A percentile compares a stretch with the other conserved stretches of the same genome.
Conservation (phyloP, 2,113 vertebrate species). For the Nerophis ophidion region DNA sequence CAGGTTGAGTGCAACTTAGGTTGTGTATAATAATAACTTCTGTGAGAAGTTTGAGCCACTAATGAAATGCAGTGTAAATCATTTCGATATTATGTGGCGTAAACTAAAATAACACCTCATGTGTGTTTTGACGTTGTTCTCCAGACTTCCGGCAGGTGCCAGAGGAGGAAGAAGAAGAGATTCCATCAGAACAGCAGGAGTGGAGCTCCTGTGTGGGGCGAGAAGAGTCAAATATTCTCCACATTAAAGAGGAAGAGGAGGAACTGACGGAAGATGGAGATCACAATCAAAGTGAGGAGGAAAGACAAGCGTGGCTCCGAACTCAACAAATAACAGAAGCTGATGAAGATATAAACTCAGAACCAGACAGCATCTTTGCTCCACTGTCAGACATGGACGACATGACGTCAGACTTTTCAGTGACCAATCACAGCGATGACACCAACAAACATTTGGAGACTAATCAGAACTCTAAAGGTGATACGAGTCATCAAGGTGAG, state of each 20-base stretch:
- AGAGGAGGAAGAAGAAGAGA: background rate
- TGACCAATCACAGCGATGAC: background rate
- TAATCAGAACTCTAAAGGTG: too few relatives aligned
- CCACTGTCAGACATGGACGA: background rate
- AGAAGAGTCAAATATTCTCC: background rate
- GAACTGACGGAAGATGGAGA: background rate
- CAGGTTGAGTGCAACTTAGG: slow-evolving; percentile 5
- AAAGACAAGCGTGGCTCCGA: background rate
- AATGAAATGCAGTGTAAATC: too few relatives aligned
- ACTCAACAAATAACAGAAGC: too few relatives aligned
- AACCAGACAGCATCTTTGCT: background rate
- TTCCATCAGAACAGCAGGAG: background rate
- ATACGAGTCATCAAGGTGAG: background rate
- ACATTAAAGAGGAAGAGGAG: slow-evolving; percentile 3
- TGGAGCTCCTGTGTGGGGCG: background rate
- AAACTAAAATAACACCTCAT: background rate
- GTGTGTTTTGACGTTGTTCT: background rate
- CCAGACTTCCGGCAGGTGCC: background rate
- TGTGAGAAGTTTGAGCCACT: slow-evolving; percentile 21
- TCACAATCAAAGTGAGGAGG: background rate
- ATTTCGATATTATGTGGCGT: too few relatives aligned
- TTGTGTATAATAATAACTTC: slow-evolving; percentile 4
- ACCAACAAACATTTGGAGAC: too few relatives aligned
- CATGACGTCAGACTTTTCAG: background rate
- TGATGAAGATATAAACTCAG: background rate